phyloP scores from a whole-genome alignment of 2,113 vertebrate species.

The Cettia cetti region DNA sequence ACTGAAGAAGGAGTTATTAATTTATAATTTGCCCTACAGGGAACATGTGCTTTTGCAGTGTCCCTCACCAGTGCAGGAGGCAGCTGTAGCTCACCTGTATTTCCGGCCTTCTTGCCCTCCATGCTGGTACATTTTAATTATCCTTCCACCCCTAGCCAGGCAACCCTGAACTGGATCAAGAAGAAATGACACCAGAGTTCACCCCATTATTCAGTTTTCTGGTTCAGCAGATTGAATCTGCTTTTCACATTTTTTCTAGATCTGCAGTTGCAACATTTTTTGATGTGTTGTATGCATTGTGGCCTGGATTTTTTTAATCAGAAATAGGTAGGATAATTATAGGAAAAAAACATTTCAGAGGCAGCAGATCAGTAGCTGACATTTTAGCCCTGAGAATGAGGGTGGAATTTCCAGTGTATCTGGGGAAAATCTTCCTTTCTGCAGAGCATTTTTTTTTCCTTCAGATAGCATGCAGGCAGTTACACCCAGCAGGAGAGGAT shows the following conservation, averaged over 20 bases:
- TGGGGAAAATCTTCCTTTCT: neutral
- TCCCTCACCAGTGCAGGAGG: neutral
- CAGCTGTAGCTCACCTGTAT: neutral
- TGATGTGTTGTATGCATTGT: neutral
- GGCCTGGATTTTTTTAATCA: neutral
- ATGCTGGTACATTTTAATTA: neutral
- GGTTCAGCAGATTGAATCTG: neutral
- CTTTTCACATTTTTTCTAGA: neutral
- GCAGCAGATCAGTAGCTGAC: neutral
- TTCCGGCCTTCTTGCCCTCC: neutral
- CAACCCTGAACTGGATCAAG: neutral
- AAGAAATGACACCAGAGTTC: neutral
- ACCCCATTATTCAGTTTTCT: neutral
- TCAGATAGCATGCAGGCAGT: neutral
- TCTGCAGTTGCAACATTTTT: neutral
- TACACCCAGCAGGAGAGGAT: neutral
- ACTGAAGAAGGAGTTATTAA: neutral
- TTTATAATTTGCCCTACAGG: neutral
- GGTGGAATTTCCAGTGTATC: neutral
- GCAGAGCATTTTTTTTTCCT: neutral
- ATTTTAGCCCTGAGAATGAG: neutral
- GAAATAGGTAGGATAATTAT: neutral
- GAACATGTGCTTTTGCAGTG: accelerated
- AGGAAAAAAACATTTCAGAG: neutral
- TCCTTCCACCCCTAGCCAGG: neutral